Base-by-base conservation (phyloP, 2,888 invertebrate species). In the Nasonovia ribisnigri region DNA sequence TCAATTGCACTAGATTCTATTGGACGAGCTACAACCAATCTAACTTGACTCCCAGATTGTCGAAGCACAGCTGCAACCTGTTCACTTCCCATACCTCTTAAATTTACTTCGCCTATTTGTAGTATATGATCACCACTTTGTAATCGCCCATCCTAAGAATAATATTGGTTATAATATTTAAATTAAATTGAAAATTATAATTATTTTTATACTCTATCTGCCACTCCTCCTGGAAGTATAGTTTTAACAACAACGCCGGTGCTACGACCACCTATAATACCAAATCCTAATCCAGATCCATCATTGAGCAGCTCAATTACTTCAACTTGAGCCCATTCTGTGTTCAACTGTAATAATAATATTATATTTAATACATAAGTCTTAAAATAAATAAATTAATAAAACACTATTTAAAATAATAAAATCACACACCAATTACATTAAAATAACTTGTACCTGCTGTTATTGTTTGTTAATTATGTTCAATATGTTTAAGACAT, bases 211-310 rank as follows among this genome's bases (percentile, higher is more conserved):
- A 98, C 98, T 95, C 98, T 97, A 96, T 99, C 99, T 20, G 99
- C 99, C 6, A 99, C 99, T 92, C 99, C 99, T 13, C 99, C 99
- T 0, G 99, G 99, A 94, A 99, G 96, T 95, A 99, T 99, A 36
- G 99, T 99, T 96, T 99, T 99, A 29, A 99, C 99, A 95, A 99
- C 99, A n/a, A 99, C 99, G 13, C 99, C 99, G 95, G 99, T 99
- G 95, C 99, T 99, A 95, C 99, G 97, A 90, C 98, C 98, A 48
- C 99, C 99, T 95, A 99, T 99, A 95, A 99, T 99, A 95, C 99
- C 99, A 96, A 99, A 99, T 84, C 99, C 99, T 95, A 99, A 97
- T 57, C 99, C 99, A 94, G 99, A 98, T 94, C 99, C 99, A 97
- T 99, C 99, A 96, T 99, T 99, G 88, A 99, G 97, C 95, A 99